Conservation (phyloP, 2,888 invertebrate genomes). For the Germaria angustata region DNA sequence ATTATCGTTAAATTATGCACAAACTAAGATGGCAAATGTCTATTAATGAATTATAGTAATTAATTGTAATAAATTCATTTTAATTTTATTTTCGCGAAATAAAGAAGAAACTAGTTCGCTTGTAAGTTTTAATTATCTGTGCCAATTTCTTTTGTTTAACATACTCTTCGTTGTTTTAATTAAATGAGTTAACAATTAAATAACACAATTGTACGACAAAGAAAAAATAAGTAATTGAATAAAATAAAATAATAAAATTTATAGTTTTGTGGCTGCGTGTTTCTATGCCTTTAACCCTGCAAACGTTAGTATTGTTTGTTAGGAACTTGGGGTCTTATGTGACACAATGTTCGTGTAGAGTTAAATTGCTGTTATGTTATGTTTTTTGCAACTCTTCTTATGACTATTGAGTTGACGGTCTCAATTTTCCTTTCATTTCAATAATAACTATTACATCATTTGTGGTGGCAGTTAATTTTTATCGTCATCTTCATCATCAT, state of each 20-base stretch:
- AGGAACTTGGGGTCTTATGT: neutral
- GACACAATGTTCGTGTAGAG: neutral
- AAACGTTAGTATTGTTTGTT: neutral
- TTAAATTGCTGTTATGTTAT: conserved; percentile 16
- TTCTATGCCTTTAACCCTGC: conserved; percentile 4
- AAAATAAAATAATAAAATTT: conserved; percentile 14
- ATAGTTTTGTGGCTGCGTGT: conserved; percentile 20
- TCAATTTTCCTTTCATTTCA: conserved; percentile 51
- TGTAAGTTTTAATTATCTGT: no score
- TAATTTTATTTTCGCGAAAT: no score
- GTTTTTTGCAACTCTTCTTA: conserved; percentile 17
- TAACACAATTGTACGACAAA: neutral
- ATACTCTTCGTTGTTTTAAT: conserved; percentile 21
- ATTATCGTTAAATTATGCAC: no score
- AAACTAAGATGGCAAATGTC: no score
- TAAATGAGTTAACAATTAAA: conserved; percentile 29
- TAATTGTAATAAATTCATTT: no score
- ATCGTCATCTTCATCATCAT: conserved; percentile 51
- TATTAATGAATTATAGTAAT: no score
- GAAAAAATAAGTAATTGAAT: conserved; percentile 11
- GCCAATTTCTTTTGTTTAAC: conserved; percentile 21
- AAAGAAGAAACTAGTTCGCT: no score
- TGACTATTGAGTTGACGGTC: conserved; percentile 40
- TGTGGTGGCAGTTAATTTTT: conserved; percentile 57
- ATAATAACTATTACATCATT: conserved; percentile 64